These are phyloP conservation scores for Ramazzottius varieornatus DNA, from an alignment of 2,888 invertebrate species.

Conservation along the genomic window DNA sequence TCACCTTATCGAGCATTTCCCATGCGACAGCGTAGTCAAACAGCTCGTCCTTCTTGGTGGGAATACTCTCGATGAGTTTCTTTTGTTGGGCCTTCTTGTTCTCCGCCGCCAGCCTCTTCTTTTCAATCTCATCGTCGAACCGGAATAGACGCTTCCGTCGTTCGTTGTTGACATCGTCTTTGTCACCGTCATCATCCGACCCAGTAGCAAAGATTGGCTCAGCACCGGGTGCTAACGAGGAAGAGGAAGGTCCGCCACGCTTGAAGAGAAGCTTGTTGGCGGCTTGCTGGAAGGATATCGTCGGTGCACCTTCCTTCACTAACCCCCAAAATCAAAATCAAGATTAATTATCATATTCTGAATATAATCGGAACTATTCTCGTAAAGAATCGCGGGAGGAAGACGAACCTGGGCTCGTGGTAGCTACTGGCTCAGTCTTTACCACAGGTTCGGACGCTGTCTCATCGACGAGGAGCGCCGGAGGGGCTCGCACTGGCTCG, in stretches of 20 bases:
- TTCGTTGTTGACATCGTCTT: background rate
- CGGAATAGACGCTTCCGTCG: background rate
- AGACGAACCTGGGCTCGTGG: too few relatives aligned
- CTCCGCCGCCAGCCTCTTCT: slow-evolving; percentile 29
- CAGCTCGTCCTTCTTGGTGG: slow-evolving; percentile 80
- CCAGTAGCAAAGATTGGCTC: slow-evolving; percentile 9
- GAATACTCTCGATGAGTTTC: slow-evolving; percentile 88
- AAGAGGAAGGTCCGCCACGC: too few relatives aligned
- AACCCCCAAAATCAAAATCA: background rate
- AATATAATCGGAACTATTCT: too few relatives aligned
- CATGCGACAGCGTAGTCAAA: slow-evolving; percentile 84
- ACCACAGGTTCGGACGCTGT: background rate
- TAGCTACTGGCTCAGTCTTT: too few relatives aligned
- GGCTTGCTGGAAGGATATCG: background rate
- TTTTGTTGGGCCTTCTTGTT: slow-evolving; percentile 90
- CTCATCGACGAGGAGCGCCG: background rate
- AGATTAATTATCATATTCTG: too few relatives aligned
- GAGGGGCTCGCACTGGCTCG: too few relatives aligned
- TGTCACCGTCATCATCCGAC: background rate
- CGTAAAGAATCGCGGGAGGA: too few relatives aligned
- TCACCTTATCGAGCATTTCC: slow-evolving; percentile 44
- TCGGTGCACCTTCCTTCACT: background rate
- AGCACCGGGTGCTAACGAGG: slow-evolving; percentile 5
- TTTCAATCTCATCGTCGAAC: background rate
- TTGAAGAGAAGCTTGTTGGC: slow-evolving; percentile 4